phyloP scores from a whole-genome alignment of 1,140 invertebrate species.

The Cotesia typhae region DNA sequence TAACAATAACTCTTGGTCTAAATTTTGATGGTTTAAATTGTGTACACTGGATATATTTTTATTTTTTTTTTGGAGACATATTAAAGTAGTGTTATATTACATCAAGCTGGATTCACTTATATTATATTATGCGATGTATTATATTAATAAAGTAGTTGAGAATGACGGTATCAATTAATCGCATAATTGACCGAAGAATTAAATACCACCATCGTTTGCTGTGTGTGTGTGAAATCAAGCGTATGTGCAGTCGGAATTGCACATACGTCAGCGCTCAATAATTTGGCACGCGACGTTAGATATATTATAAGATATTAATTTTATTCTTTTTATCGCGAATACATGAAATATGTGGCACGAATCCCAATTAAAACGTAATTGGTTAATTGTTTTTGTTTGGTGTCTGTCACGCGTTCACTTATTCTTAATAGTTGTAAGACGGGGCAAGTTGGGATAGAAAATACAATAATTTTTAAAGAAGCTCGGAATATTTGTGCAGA shows the following conservation, averaged over 20 bases:
- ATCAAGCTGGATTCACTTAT: too few relatives aligned
- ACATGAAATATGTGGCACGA: constrained; percentile 41
- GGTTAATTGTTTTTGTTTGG: constrained; percentile 42
- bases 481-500: too few relatives aligned
- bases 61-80: too few relatives aligned
- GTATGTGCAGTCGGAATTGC: constrained; percentile 30
- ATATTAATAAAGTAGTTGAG: too few relatives aligned
- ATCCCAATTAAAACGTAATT: constrained; percentile 58
- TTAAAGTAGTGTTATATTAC: too few relatives aligned
- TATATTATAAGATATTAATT: neutral
- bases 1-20: too few relatives aligned
- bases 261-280: constrained; percentile 57
- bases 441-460: too few relatives aligned
- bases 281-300: constrained; percentile 58
- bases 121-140: too few relatives aligned
- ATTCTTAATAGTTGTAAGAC: neutral
- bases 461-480: too few relatives aligned
- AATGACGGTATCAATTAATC: constrained; percentile 44
- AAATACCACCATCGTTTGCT: neutral
- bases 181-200: constrained; percentile 48
- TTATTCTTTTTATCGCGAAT: constrained; percentile 41
- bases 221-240: constrained; percentile 40
- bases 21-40: too few relatives aligned
- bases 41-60: too few relatives aligned
- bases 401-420: constrained; percentile 18